Percentiles rank a stretch among this genome's conserved stretches.
These are phyloP conservation scores for Phyllotis vaccarum DNA, from an alignment of 2,797 vertebrate species.

Conservation along the genomic window DNA sequence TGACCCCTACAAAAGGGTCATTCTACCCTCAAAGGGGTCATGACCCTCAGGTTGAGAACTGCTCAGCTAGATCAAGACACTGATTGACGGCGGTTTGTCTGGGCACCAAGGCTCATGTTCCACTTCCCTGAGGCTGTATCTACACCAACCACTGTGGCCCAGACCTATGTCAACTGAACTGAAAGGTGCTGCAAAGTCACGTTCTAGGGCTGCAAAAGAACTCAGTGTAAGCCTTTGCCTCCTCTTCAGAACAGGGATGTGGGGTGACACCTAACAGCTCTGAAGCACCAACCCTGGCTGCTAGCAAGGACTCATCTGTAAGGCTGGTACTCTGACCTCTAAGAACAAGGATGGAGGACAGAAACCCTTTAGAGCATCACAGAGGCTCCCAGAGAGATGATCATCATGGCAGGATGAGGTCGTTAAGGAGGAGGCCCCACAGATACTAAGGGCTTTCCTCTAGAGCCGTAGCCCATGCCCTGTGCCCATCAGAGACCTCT, in stretches of 20 bases:
- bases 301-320: rapidly evolving
- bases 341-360: background rate
- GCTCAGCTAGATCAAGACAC: background rate
- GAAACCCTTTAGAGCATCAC: background rate
- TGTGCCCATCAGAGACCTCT: background rate
- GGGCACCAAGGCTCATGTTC: background rate
- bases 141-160: too few species aligned
- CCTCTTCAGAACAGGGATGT: background rate
- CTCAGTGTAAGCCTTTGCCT: rapidly evolving
- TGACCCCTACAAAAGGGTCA: background rate
- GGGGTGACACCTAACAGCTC: rapidly evolving
- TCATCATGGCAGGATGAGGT: background rate
- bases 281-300: background rate
- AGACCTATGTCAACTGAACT: background rate
- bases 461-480: background rate
- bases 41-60: background rate
- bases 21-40: background rate
- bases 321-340: background rate
- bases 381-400: background rate
- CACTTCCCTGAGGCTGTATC: background rate
- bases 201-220: background rate
- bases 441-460: background rate
- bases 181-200: background rate
- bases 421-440: rapidly evolving
- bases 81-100: background rate